A percentile compares a stretch with the other conserved stretches of the same genome.
These are phyloP conservation scores for Andricus quercusramuli DNA, from an alignment of 2,888 invertebrate genomes.

Conservation along the genomic window DNA sequence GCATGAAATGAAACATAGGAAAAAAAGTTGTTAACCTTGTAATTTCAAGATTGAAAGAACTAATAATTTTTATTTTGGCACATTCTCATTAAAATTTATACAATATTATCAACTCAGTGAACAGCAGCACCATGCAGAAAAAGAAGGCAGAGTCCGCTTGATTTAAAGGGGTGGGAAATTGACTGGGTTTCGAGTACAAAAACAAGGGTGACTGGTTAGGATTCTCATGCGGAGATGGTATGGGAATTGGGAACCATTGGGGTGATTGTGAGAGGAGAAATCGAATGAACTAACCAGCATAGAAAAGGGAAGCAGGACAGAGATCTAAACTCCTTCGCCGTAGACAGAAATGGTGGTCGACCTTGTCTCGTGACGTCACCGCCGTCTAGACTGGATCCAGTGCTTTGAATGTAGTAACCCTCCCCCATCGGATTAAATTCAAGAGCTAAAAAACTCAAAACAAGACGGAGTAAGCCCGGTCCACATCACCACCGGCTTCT, in stretches of 20 bases:
- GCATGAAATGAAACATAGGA: too few relatives aligned
- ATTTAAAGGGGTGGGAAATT: not conserved
- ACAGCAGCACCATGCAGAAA: not conserved
- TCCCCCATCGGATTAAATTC: constrained; percentile 25
- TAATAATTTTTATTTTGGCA: not conserved
- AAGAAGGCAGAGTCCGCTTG: not conserved
- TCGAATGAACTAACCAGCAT: not conserved
- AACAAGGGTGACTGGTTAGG: not conserved
- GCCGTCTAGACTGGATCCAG: constrained; percentile 34
- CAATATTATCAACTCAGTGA: not conserved
- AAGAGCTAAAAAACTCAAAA: constrained; percentile 16
- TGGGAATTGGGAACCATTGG: not conserved
- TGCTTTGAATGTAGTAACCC: constrained; percentile 28
- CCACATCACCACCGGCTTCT: not conserved
- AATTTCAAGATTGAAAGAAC: too few relatives aligned
- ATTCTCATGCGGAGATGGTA: not conserved
- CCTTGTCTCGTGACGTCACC: constrained; percentile 36
- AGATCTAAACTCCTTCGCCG: not conserved
- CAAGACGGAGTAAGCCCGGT: constrained; percentile 3
- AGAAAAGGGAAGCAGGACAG: constrained; percentile 22
- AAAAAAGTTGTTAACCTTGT: too few relatives aligned
- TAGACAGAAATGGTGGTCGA: constrained; percentile 30
- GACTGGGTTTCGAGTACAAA: not conserved
- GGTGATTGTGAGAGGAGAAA: not conserved
- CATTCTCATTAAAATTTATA: not conserved